Evolutionary conservation across 2,888 invertebrate species (phyloP).

Genomic region (Muschampia plurimacula): DNA sequence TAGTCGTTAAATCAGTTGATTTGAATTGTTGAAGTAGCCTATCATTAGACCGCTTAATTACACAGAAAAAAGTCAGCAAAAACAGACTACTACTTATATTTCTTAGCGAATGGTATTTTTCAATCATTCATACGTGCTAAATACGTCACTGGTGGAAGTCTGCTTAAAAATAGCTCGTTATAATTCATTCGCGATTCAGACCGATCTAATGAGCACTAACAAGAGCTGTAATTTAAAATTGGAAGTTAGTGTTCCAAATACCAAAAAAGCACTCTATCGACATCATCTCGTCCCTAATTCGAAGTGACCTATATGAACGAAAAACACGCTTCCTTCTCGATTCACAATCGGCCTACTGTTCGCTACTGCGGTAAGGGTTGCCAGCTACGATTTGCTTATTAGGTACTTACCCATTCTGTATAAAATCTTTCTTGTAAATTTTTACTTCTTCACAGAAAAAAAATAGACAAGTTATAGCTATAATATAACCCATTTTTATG

Average conservation of each 20-base stretch:
- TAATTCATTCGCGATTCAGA: slow-evolving; percentile 1
- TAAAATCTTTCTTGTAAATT: neutral
- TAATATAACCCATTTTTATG: too few relatives aligned
- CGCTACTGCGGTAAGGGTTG: slow-evolving; percentile 41
- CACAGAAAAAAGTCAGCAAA: neutral
- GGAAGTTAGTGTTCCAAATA: slow-evolving; percentile 33
- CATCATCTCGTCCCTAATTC: slow-evolving; percentile 56
- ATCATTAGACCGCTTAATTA: slow-evolving; percentile 2
- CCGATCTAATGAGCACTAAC: slow-evolving; percentile 30
- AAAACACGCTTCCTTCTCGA: slow-evolving; percentile 73
- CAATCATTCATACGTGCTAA: neutral
- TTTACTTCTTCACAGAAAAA: neutral
- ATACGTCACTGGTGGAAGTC: slow-evolving; percentile 6
- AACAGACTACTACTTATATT: neutral
- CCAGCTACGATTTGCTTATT: neutral
- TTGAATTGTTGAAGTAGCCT: neutral
- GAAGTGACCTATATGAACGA: slow-evolving; percentile 74
- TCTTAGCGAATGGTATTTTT: neutral
- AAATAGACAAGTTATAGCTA: too few relatives aligned
- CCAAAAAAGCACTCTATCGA: slow-evolving; percentile 46
- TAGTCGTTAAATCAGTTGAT: neutral
- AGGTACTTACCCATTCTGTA: neutral
- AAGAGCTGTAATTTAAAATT: slow-evolving; percentile 28
- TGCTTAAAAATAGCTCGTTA: neutral
- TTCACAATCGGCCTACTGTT: slow-evolving; percentile 74